Percentiles rank a stretch among this genome's conserved stretches.
phyloP scores from a whole-genome alignment of 2,113 vertebrate genomes.

The Dendrocopos noguchii region DNA sequence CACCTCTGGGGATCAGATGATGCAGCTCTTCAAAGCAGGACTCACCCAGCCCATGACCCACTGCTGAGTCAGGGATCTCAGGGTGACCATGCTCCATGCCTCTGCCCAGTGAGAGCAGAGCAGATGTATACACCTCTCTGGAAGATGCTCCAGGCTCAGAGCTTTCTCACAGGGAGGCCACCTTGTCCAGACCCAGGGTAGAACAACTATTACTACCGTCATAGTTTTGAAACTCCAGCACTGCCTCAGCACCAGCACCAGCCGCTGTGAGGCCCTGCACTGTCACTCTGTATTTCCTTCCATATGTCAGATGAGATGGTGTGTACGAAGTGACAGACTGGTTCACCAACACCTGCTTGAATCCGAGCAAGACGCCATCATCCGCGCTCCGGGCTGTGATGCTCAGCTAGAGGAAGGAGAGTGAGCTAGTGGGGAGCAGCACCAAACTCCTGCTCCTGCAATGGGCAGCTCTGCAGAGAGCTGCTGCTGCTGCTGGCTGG shows the following conservation, averaged over 20 bases:
- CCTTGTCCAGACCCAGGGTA: neutral
- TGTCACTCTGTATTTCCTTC: slow-evolving; percentile 14
- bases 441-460: neutral
- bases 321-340: neutral
- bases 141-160: neutral
- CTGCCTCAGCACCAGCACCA: neutral
- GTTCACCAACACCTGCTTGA: slow-evolving; percentile 4
- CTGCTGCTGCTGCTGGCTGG: neutral
- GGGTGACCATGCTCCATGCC: neutral
- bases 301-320: neutral
- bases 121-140: neutral
- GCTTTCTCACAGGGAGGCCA: neutral
- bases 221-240: neutral
- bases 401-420: slow-evolving; percentile 37
- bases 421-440: neutral
- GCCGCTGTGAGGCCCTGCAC: neutral
- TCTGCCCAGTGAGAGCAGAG: no score
- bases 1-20: neutral
- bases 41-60: neutral
- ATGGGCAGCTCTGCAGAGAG: neutral
- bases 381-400: neutral
- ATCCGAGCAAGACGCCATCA: neutral
- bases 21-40: neutral
- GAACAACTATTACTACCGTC: slow-evolving; percentile 23
- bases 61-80: neutral